Conservation (phyloP, 2,797 vertebrate genomes). For the Gadopsis marmoratus region DNA sequence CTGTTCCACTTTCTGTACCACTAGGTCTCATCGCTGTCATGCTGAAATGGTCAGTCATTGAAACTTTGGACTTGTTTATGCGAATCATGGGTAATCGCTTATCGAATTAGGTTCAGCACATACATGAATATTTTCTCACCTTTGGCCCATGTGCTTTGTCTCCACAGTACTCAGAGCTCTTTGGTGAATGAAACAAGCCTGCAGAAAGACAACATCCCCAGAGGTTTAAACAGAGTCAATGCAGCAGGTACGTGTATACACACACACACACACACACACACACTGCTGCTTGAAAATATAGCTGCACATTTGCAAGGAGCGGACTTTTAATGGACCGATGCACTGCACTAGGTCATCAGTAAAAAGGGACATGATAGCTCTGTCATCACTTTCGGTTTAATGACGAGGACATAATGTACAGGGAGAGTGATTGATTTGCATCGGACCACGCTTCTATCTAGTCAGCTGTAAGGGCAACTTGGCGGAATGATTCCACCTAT, state of each 20-base stretch:
- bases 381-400: conserved; percentile 80
- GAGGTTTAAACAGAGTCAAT: conserved; percentile 83
- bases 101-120: conserved; percentile 25
- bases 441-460: conserved; percentile 48
- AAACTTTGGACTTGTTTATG: conserved; percentile 40
- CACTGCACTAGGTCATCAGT: conserved; percentile 77
- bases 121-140: conserved; percentile 22
- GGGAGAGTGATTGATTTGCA: conserved; percentile 70
- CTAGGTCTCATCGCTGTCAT: conserved; percentile 37
- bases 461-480: conserved; percentile 56
- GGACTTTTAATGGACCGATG: conserved; percentile 80
- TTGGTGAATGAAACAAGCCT: conserved; percentile 48
- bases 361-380: conserved; percentile 70
- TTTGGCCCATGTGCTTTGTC: conserved; percentile 43
- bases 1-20: conserved; percentile 44
- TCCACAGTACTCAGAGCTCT: conserved; percentile 60
- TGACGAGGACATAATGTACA: conserved; percentile 74
- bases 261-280: conserved; percentile 2
- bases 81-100: conserved; percentile 35
- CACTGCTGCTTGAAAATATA: conserved; percentile 18
- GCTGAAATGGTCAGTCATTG: conserved; percentile 34
- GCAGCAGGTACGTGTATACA: conserved; percentile 77
- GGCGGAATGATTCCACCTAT: conserved; percentile 31
- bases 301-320: conserved; percentile 71
- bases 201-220: conserved; percentile 72